Evolutionary conservation across 2,888 invertebrate genomes (phyloP).

Genomic region (Microctonus hyperodae): DNA sequence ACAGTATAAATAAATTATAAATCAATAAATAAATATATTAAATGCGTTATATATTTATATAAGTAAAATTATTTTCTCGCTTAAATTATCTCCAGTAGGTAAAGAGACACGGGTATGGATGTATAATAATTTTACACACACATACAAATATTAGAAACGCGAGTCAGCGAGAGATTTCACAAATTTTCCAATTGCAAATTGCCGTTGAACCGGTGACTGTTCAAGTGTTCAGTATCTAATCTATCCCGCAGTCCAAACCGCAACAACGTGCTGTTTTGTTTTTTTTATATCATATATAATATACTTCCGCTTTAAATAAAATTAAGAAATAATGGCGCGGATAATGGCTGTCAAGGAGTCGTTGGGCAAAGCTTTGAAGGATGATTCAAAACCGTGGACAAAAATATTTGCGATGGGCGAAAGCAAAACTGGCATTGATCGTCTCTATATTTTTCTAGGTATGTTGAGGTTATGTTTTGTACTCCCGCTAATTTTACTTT

Average conservation of each 20-base stretch:
- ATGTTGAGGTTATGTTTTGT: slow-evolving; percentile 56
- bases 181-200: too few species aligned
- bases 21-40: neutral
- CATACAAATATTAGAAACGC: too few species aligned
- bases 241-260: neutral
- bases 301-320: neutral
- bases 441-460: slow-evolving; percentile 82
- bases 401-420: slow-evolving; percentile 73
- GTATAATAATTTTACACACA: too few species aligned
- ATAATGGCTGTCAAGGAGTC: slow-evolving; percentile 68
- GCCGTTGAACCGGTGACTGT: neutral
- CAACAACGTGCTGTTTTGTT: neutral
- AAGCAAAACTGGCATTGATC: slow-evolving; percentile 75
- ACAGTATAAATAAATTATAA: neutral
- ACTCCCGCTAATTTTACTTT: too few species aligned
- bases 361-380: slow-evolving; percentile 70
- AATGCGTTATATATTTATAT: too few species aligned
- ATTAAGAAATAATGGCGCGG: slow-evolving; percentile 59
- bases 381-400: slow-evolving; percentile 78
- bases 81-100: neutral
- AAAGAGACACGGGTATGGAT: neutral
- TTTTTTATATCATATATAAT: neutral
- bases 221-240: neutral
- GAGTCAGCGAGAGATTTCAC: too few species aligned
- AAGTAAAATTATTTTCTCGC: too few species aligned